These are phyloP conservation scores for Mustelus asterias DNA, from an alignment of 2,113 vertebrate genomes.

Conservation along the genomic window DNA sequence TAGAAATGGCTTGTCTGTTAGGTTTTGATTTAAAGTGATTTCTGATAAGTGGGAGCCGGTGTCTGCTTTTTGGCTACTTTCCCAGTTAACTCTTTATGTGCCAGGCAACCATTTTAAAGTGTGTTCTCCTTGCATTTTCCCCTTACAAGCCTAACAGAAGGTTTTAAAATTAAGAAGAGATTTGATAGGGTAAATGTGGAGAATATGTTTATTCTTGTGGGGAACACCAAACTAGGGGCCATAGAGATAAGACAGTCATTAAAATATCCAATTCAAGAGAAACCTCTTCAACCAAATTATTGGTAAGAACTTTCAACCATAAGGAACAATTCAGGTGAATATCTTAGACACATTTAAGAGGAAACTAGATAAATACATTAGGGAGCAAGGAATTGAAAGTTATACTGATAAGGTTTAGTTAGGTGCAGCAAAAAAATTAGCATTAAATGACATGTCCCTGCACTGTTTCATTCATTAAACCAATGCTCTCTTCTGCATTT, in stretches of 20 bases:
- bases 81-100: too few relatives aligned
- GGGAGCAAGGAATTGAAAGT: not conserved
- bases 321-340: not conserved
- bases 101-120: too few relatives aligned
- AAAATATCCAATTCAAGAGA: not conserved
- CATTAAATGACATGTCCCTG: not conserved
- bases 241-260: not conserved
- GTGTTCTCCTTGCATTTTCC: too few relatives aligned
- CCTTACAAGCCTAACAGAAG: not conserved
- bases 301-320: not conserved
- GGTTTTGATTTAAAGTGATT: too few relatives aligned
- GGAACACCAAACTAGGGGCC: not conserved
- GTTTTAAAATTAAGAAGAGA: not conserved
- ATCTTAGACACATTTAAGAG: not conserved
- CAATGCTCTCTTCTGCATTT: not conserved
- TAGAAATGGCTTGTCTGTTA: too few relatives aligned
- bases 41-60: too few relatives aligned
- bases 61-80: too few relatives aligned
- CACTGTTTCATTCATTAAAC: not conserved
- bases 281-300: not conserved
- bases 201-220: not conserved
- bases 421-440: not conserved
- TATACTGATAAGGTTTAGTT: not conserved
- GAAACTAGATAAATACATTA: not conserved
- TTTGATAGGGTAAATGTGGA: not conserved